Percentiles rank a stretch among this genome's conserved stretches.
Evolutionary conservation across 2,888 invertebrate genomes (phyloP).

Genomic region (Xestia sexstrigata): DNA sequence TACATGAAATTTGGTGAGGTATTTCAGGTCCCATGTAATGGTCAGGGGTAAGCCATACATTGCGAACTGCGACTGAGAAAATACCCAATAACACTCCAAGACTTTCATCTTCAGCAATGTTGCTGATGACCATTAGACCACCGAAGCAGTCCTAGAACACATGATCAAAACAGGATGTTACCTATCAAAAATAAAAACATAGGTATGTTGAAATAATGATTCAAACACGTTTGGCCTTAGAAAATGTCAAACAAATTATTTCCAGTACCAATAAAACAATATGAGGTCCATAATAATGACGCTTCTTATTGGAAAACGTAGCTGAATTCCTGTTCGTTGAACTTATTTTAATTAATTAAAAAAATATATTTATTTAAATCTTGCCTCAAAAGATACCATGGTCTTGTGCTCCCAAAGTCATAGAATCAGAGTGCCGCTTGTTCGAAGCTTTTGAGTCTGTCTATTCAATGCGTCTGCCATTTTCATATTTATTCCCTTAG

Average conservation of each 20-base stretch:
- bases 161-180: slow-evolving; percentile 15
- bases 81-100: neutral
- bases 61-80: neutral
- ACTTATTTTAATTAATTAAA: slow-evolving; percentile 22
- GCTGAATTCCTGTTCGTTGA: slow-evolving; percentile 21
- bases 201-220: slow-evolving; percentile 17
- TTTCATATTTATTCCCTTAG: neutral
- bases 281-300: slow-evolving; percentile 45
- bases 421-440: neutral
- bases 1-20: neutral
- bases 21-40: neutral
- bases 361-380: neutral
- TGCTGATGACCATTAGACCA: neutral
- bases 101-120: neutral
- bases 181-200: neutral
- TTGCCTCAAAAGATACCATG: neutral
- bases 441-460: neutral
- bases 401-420: neutral
- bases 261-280: slow-evolving; percentile 53
- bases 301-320: slow-evolving; percentile 23
- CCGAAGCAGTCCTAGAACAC: too few species aligned
- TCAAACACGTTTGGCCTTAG: slow-evolving; percentile 41
- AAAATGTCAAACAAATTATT: slow-evolving; percentile 54
- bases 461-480: neutral
- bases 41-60: neutral